Evolutionary conservation across 2,888 invertebrate genomes (phyloP).

Genomic region (Drosophila meridionalis): DNA sequence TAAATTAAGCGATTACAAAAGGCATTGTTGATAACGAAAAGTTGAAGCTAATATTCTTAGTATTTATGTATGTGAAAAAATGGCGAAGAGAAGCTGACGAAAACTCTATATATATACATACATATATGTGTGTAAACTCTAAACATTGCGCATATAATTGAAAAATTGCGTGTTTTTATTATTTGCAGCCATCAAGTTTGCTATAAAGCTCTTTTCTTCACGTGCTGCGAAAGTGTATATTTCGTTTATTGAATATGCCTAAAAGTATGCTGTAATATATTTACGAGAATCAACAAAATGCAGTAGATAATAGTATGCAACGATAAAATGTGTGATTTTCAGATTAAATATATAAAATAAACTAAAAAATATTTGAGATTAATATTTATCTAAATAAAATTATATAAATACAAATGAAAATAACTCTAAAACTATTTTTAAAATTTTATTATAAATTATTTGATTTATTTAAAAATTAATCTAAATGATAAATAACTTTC

Average conservation of each 20-base stretch:
- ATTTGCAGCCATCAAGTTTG: background rate
- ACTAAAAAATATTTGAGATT: too few species aligned
- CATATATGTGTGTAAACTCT: too few species aligned
- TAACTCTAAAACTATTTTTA: too few species aligned
- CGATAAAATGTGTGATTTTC: too few species aligned
- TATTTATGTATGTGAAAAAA: slow-evolving; percentile 1
- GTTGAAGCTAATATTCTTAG: background rate
- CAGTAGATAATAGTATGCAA: background rate
- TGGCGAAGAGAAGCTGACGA: background rate
- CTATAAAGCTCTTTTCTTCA: too few species aligned
- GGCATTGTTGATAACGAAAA: slow-evolving; percentile 51
- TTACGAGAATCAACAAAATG: background rate
- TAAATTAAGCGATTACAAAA: slow-evolving; percentile 77
- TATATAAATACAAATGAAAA: too few species aligned
- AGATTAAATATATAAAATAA: too few species aligned
- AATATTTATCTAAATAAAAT: too few species aligned
- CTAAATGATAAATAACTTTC: too few species aligned
- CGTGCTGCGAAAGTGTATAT: too few species aligned
- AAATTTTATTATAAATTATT: too few species aligned
- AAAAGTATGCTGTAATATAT: background rate
- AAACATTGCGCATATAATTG: background rate
- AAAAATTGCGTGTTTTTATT: background rate
- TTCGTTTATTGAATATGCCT: background rate
- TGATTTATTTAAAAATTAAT: too few species aligned
- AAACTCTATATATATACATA: background rate